These are phyloP conservation scores for Eueremaeus valkanovi DNA, from an alignment of 2,888 invertebrate genomes.

Conservation along the genomic window DNA sequence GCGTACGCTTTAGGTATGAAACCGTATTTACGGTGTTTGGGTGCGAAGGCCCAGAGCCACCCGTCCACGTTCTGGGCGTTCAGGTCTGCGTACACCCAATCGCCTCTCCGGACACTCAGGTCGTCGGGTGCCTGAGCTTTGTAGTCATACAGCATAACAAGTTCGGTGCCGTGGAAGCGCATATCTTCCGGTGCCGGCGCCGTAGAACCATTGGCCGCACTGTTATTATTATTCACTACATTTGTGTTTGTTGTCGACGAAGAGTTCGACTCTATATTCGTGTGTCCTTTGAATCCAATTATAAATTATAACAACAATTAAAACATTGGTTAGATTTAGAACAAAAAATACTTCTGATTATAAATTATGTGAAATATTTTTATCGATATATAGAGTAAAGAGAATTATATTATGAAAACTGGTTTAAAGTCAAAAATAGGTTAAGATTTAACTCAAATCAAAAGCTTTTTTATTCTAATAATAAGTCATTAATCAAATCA, in stretches of 20 bases:
- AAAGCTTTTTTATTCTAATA: not conserved
- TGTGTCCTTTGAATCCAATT: not conserved
- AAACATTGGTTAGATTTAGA: too few relatives aligned
- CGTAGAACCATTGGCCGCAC: not conserved
- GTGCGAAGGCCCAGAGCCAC: conserved; percentile 79
- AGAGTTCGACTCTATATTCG: conserved; percentile 19
- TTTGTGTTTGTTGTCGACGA: conserved; percentile 2
- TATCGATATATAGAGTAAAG: too few relatives aligned
- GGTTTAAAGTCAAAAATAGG: too few relatives aligned
- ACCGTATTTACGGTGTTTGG: conserved; percentile 84
- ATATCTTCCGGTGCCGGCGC: conserved; percentile 60
- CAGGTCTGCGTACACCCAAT: conserved; percentile 92
- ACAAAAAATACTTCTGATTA: too few relatives aligned
- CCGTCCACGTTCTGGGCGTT: conserved; percentile 90
- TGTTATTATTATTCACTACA: not conserved
- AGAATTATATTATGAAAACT: too few relatives aligned
- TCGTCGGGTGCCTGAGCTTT: conserved; percentile 93
- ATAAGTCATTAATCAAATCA: not conserved
- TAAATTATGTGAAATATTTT: too few relatives aligned
- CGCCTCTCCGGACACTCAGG: conserved; percentile 80
- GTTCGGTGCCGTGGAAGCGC: conserved; percentile 78
- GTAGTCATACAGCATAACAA: conserved; percentile 92
- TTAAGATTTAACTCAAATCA: too few relatives aligned
- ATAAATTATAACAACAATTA: not conserved
- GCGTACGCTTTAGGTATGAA: conserved; percentile 94